Percentiles rank a stretch among this genome's conserved stretches.
These are phyloP conservation scores for Microcebus tavaratra DNA, from an alignment of 2,113 vertebrate species.

Conservation along the genomic window DNA sequence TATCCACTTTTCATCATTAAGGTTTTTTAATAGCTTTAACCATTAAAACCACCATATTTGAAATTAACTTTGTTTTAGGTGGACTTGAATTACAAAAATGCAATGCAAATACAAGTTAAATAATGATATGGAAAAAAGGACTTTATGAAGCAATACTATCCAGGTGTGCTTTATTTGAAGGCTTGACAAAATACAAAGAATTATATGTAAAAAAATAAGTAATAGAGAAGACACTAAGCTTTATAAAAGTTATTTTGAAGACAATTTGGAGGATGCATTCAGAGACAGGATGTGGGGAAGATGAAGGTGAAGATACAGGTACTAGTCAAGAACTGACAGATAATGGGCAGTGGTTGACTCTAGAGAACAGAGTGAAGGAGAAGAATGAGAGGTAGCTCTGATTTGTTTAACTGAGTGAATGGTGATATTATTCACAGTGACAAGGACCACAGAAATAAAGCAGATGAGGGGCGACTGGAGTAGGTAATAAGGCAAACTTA, in stretches of 20 bases:
- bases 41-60: background rate
- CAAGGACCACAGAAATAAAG: background rate
- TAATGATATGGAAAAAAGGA: background rate
- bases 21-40: background rate
- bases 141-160: background rate
- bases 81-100: background rate
- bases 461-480: background rate
- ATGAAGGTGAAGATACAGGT: background rate
- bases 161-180: conserved; percentile 8
- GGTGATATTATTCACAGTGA: background rate
- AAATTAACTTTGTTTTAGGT: background rate
- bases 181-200: background rate
- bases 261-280: background rate
- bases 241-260: conserved; percentile 12
- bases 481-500: background rate
- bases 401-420: background rate
- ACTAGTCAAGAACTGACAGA: background rate
- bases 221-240: background rate
- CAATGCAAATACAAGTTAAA: background rate
- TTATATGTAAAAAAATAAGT: background rate
- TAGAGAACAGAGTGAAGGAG: background rate
- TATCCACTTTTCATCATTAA: background rate
- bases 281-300: background rate
- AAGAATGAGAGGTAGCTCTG: background rate
- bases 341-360: background rate